These are phyloP conservation scores for Portunus trituberculatus DNA, from an alignment of 1,140 invertebrate species.

Conservation along the genomic window DNA sequence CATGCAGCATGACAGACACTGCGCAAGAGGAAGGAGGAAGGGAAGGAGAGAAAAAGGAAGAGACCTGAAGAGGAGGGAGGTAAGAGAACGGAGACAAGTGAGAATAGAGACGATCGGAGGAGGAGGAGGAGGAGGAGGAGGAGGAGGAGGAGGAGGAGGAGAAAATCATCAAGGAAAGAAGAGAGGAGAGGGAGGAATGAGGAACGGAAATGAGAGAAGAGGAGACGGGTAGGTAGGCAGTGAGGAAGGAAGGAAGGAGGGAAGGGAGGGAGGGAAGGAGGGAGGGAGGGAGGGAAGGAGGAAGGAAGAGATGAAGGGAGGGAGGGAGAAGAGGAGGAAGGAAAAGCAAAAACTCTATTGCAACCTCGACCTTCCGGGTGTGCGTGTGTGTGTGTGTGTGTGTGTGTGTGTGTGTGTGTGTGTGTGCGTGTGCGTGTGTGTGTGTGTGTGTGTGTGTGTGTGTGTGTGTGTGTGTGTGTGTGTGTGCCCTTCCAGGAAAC, in stretches of 20 bases:
- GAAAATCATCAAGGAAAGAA: no score
- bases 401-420: slow-evolving; percentile 11
- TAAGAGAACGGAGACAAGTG: background rate
- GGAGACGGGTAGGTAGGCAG: background rate
- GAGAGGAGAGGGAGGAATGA: no score
- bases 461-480: slow-evolving; percentile 3
- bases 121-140: background rate
- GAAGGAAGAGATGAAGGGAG: background rate
- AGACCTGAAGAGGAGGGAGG: background rate
- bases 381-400: background rate
- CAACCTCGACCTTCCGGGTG: no score
- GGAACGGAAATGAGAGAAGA: background rate
- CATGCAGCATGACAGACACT: no score
- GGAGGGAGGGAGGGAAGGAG: background rate
- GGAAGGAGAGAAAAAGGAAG: background rate
- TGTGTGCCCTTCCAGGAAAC: background rate
- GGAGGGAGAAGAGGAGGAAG: background rate
- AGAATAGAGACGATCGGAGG: background rate
- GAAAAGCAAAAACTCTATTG: background rate
- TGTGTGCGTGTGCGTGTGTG: slow-evolving; percentile 18
- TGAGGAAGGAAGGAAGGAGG: background rate
- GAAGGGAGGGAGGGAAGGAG: background rate
- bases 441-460: slow-evolving; percentile 20
- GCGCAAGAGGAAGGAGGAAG: no score
- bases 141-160: background rate